Evolutionary conservation across 2,888 invertebrate genomes (phyloP).

Genomic region (Pandemis heparana): DNA sequence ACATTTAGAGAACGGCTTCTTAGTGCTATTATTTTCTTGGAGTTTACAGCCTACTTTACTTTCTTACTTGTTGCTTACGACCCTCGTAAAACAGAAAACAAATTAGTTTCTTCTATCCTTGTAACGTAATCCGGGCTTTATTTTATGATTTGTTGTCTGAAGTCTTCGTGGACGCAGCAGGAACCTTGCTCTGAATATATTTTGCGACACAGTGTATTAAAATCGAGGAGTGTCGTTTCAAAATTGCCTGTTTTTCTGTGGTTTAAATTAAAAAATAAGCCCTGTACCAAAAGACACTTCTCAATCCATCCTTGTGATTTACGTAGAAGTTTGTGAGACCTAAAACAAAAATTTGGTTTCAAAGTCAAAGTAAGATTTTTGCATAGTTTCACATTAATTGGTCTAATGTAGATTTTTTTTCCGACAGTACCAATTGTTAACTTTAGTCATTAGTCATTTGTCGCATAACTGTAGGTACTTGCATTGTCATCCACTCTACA

Average conservation of each 20-base stretch:
- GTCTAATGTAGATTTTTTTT: too few relatives aligned
- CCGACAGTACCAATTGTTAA: too few relatives aligned
- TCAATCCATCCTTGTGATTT: neutral
- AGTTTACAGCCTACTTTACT: conserved; percentile 38
- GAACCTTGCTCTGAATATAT: conserved; percentile 7
- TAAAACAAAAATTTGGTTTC: neutral
- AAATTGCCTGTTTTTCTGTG: too few relatives aligned
- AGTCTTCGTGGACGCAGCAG: conserved; percentile 28
- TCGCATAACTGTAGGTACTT: too few relatives aligned
- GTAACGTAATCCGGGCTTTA: conserved; percentile 39
- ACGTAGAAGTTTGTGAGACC: neutral
- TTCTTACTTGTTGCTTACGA: conserved; percentile 42
- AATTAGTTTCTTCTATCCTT: conserved; percentile 43
- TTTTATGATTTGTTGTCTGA: conserved; percentile 38
- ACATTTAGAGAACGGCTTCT: conserved; percentile 33
- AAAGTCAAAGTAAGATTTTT: too few relatives aligned
- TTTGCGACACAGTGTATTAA: neutral
- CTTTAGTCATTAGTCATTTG: too few relatives aligned
- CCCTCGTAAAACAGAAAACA: conserved; percentile 42
- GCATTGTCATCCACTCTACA: too few relatives aligned
- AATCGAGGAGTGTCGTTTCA: too few relatives aligned
- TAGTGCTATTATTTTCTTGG: conserved; percentile 33
- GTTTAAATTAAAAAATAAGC: too few relatives aligned
- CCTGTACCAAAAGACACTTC: too few relatives aligned
- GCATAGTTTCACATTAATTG: neutral